Conservation (phyloP, 1,140 invertebrate species). For the Scaptomyza hsui region DNA sequence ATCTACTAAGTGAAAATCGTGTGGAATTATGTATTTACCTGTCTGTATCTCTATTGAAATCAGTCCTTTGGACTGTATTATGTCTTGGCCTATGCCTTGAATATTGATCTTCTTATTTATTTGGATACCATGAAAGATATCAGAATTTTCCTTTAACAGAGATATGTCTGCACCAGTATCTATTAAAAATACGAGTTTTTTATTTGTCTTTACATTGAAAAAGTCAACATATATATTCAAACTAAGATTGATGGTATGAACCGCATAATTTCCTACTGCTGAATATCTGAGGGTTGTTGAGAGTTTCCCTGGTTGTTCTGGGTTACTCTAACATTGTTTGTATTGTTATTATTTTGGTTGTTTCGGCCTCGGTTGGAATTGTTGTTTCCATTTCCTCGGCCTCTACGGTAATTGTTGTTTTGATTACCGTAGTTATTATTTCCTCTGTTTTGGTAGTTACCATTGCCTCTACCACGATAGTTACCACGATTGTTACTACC, state of each 20-base stretch:
- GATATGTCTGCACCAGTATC: slow-evolving; percentile 24
- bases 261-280: neutral
- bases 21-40: slow-evolving; percentile 12
- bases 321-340: slow-evolving; percentile 8
- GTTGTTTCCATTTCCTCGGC: slow-evolving; percentile 5
- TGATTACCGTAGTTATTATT: slow-evolving; percentile 8
- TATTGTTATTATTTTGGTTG: neutral
- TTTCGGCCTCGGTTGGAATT: neutral
- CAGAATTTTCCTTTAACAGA: slow-evolving; percentile 13
- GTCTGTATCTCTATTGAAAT: slow-evolving; percentile 21
- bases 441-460: neutral
- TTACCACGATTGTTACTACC: neutral
- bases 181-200: slow-evolving; percentile 16
- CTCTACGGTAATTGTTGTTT: slow-evolving; percentile 7
- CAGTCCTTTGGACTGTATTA: slow-evolving; percentile 8
- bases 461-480: slow-evolving; percentile 5
- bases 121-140: slow-evolving; percentile 16
- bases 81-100: slow-evolving; percentile 18
- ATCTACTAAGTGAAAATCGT: slow-evolving; percentile 2
- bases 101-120: slow-evolving; percentile 19
- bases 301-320: slow-evolving; percentile 5
- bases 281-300: too few relatives aligned
- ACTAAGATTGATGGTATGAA: slow-evolving; percentile 13
- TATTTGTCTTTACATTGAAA: too few relatives aligned
- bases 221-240: slow-evolving; percentile 6